Conservation (phyloP, 2,888 invertebrate genomes). For the Pilophorus perplexus region DNA sequence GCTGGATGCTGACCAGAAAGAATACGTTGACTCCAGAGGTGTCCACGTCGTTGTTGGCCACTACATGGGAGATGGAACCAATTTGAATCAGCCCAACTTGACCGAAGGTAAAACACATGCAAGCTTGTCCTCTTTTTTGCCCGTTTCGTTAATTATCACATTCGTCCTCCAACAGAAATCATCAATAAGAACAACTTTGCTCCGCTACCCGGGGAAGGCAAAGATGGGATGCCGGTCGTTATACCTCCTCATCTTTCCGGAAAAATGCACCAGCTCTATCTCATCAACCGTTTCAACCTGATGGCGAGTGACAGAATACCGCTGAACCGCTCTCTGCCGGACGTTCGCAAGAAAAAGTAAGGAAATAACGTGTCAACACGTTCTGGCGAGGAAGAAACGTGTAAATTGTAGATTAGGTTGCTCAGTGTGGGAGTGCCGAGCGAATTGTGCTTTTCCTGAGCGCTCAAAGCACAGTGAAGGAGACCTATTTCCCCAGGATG, state of each 20-base stretch:
- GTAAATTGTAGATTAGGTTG: no score
- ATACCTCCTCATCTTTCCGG: conserved; percentile 71
- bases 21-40: conserved; percentile 70
- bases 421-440: no score
- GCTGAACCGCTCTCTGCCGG: conserved; percentile 77
- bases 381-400: no score
- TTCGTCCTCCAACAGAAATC: conserved; percentile 65
- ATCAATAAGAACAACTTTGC: conserved; percentile 75
- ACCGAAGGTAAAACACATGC: conserved; percentile 64
- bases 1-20: conserved; percentile 62
- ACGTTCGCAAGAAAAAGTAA: conserved; percentile 77
- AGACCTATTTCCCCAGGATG: no score
- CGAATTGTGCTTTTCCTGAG: no score
- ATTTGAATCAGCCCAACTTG: conserved; percentile 61
- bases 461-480: no score
- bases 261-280: conserved; percentile 74
- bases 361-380: no score
- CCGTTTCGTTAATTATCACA: no score
- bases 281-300: conserved; percentile 83
- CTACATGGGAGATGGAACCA: conserved; percentile 73
- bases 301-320: conserved; percentile 85
- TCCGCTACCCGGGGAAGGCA: conserved; percentile 71
- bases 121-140: no score
- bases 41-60: conserved; percentile 83
- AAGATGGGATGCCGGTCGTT: conserved; percentile 75